Conservation (phyloP, 2,888 invertebrate species). For the Protodeltote pygarga region DNA sequence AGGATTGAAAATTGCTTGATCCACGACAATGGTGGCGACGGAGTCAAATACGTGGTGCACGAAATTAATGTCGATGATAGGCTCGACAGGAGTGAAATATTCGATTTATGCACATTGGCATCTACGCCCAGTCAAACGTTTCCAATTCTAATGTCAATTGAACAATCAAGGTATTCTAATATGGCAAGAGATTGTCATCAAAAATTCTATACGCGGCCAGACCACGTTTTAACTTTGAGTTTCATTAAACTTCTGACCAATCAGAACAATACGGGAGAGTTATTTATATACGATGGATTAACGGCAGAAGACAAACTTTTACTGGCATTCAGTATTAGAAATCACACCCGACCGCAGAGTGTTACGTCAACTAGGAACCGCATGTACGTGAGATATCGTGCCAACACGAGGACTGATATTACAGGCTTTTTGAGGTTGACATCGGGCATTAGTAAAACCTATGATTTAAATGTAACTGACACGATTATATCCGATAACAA, state of each 20-base stretch:
- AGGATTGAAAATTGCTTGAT: conserved; percentile 92
- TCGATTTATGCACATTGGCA: conserved; percentile 94
- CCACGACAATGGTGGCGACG: conserved; percentile 95
- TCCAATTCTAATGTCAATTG: conserved; percentile 93
- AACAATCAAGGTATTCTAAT: conserved; percentile 91
- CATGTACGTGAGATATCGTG: conserved; percentile 93
- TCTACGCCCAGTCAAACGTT: conserved; percentile 95
- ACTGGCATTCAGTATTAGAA: conserved; percentile 91
- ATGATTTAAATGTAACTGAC: conserved; percentile 95
- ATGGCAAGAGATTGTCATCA: conserved; percentile 92
- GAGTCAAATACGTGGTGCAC: conserved; percentile 94
- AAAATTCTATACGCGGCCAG: conserved; percentile 92
- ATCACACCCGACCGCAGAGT: conserved; percentile 95
- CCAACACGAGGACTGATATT: conserved; percentile 90
- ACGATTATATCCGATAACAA: conserved; percentile 95
- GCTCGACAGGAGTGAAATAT: conserved; percentile 91
- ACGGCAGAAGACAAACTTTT: conserved; percentile 90
- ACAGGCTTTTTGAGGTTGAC: conserved; percentile 93
- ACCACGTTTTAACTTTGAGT: conserved; percentile 94
- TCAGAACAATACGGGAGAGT: conserved; percentile 90
- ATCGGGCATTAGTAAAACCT: conserved; percentile 92
- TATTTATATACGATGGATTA: conserved; percentile 93
- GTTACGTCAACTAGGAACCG: conserved; percentile 93
- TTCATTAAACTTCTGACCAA: conserved; percentile 94
- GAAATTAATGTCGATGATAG: conserved; percentile 92